These are phyloP conservation scores for Caranx melampygus DNA, from an alignment of 2,113 vertebrate species.

Conservation along the genomic window DNA sequence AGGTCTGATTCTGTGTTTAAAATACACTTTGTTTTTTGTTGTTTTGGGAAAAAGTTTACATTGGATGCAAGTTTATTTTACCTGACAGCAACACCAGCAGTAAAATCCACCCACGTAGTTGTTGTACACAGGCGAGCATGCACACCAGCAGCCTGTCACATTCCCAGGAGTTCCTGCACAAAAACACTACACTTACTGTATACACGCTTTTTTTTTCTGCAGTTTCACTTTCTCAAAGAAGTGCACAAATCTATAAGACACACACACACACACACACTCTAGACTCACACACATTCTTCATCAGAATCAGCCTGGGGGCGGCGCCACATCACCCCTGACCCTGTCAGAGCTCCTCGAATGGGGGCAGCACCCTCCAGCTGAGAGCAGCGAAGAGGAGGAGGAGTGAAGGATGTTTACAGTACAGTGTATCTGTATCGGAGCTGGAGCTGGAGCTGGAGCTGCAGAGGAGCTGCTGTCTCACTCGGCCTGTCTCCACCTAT, in stretches of 20 bases:
- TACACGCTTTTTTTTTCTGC: background rate
- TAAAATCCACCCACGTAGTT: constrained; percentile 39
- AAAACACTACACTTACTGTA: background rate
- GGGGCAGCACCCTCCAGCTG: constrained; percentile 62
- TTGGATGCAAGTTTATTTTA: constrained; percentile 16
- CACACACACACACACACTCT: background rate
- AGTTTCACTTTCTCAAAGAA: background rate
- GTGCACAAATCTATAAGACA: constrained; percentile 24
- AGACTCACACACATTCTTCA: constrained; percentile 17
- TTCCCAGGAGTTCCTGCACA: background rate
- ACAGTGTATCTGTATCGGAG: constrained; percentile 30
- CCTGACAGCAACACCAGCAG: constrained; percentile 30
- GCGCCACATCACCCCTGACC: constrained; percentile 60
- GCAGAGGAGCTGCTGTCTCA: constrained; percentile 17
- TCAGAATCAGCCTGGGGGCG: constrained; percentile 28
- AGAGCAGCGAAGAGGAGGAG: constrained; percentile 28
- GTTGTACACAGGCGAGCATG: background rate
- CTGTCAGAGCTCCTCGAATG: constrained; percentile 41
- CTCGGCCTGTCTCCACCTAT: constrained; percentile 50
- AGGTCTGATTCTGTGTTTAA: background rate
- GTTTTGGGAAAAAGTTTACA: constrained; percentile 3
- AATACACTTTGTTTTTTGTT: background rate
- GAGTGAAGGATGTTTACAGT: background rate
- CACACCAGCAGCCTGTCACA: constrained; percentile 1
- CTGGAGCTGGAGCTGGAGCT: background rate